A percentile compares a stretch with the other conserved stretches of the same genome.
phyloP scores from a whole-genome alignment of 37 sponge, comb jelly and placozoan species.

The Aplysina aerophoba region DNA sequence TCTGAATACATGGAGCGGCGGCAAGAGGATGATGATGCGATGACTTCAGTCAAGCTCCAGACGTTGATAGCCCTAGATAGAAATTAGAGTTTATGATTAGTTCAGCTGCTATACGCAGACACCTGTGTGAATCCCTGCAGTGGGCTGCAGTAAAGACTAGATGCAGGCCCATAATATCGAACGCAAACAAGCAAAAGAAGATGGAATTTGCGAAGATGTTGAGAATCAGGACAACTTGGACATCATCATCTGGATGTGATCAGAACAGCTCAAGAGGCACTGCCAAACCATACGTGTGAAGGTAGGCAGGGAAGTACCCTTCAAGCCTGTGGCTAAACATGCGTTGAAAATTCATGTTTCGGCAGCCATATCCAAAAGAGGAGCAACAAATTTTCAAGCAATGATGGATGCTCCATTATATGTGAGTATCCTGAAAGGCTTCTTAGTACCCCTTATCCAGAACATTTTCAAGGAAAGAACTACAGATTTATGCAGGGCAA shows the following conservation, averaged over 20 bases:
- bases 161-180: background rate
- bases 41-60: background rate
- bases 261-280: background rate
- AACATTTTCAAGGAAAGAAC: too few relatives aligned
- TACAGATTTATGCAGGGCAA: constrained; percentile 45
- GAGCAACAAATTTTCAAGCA: background rate
- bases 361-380: background rate
- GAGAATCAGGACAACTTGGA: constrained; percentile 4
- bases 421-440: background rate
- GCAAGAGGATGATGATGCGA: background rate
- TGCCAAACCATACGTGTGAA: constrained; percentile 12
- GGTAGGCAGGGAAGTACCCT: background rate
- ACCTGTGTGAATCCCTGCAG: background rate
- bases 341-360: background rate
- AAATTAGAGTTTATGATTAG: background rate
- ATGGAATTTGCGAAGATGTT: constrained; percentile 15
- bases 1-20: constrained; percentile 2
- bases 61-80: background rate
- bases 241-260: constrained; percentile 17
- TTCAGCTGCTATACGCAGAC: background rate
- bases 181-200: background rate
- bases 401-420: background rate
- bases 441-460: background rate
- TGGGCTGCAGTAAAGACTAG: constrained; percentile 7
- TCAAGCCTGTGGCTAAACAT: background rate